Evolutionary conservation across 2,888 invertebrate genomes (phyloP).

Genomic region (Pyralis farinalis): DNA sequence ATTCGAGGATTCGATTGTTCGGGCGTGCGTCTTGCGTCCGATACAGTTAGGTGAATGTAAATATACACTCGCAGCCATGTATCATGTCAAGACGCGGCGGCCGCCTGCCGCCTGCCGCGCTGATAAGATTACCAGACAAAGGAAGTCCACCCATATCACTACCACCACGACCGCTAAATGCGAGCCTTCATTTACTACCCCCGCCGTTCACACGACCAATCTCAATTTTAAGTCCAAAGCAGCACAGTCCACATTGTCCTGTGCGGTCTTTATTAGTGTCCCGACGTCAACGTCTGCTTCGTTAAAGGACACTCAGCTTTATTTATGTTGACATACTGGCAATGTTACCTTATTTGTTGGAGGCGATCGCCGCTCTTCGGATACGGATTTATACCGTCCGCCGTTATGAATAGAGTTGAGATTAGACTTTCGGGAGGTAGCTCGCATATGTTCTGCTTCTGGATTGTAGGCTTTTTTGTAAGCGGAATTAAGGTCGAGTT

Average conservation of each 20-base stretch:
- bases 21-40: conserved; percentile 3
- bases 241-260: conserved; percentile 54
- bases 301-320: conserved; percentile 80
- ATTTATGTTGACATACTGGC: conserved; percentile 77
- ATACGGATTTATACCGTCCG: conserved; percentile 41
- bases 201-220: conserved; percentile 26
- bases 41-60: conserved; percentile 14
- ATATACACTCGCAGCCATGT: conserved; percentile 43
- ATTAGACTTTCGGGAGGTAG: conserved; percentile 28
- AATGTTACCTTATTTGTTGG: conserved; percentile 73
- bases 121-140: conserved; percentile 80
- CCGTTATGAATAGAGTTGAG: conserved; percentile 49
- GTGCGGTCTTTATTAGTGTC: conserved; percentile 58
- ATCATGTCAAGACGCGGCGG: conserved; percentile 69
- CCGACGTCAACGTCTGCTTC: conserved; percentile 74
- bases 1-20: not conserved
- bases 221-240: conserved; percentile 44
- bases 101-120: conserved; percentile 47
- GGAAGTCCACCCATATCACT: conserved; percentile 79
- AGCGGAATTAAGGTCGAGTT: conserved; percentile 43
- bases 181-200: conserved; percentile 73
- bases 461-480: conserved; percentile 52
- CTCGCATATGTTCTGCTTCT: conserved; percentile 28
- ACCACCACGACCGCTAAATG: conserved; percentile 71
- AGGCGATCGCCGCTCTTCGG: conserved; percentile 35